Conservation (phyloP, 2,797 vertebrate genomes). For the Carapus acus region DNA sequence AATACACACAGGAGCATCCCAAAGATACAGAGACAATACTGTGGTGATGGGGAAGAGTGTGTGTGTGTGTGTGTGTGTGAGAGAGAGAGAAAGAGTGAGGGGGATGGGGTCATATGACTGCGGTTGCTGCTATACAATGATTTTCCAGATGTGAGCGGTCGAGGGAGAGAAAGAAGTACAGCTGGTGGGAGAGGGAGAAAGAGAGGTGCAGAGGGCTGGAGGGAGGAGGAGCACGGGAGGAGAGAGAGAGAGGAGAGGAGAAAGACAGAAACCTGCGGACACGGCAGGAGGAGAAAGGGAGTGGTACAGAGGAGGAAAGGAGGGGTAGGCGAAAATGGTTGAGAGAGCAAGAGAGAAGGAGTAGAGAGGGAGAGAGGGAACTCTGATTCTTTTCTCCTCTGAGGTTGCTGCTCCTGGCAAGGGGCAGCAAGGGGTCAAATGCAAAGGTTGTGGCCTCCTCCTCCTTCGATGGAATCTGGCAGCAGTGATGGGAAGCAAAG, state of each 20-base stretch:
- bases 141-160: slow-evolving; percentile 56
- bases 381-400: too few relatives aligned
- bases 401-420: too few relatives aligned
- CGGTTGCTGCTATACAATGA: slow-evolving; percentile 50
- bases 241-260: slow-evolving; percentile 4
- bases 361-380: neutral
- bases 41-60: slow-evolving; percentile 42
- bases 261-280: too few relatives aligned
- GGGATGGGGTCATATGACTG: slow-evolving; percentile 32
- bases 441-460: slow-evolving; percentile 15
- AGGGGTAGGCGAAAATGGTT: too few relatives aligned
- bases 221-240: too few relatives aligned
- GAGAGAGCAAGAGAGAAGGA: neutral
- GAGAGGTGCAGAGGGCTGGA: too few relatives aligned
- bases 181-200: neutral
- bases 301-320: too few relatives aligned
- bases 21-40: slow-evolving; percentile 31
- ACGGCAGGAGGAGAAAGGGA: too few relatives aligned
- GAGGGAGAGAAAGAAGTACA: slow-evolving; percentile 2
- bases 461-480: slow-evolving; percentile 28
- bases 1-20: slow-evolving; percentile 22
- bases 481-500: slow-evolving; percentile 7
- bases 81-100: slow-evolving; percentile 1
- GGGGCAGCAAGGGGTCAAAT: too few relatives aligned
- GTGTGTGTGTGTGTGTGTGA: too few relatives aligned